These are phyloP conservation scores for Drosophila aldrichi DNA, from an alignment of 2,888 invertebrate species.

Conservation along the genomic window DNA sequence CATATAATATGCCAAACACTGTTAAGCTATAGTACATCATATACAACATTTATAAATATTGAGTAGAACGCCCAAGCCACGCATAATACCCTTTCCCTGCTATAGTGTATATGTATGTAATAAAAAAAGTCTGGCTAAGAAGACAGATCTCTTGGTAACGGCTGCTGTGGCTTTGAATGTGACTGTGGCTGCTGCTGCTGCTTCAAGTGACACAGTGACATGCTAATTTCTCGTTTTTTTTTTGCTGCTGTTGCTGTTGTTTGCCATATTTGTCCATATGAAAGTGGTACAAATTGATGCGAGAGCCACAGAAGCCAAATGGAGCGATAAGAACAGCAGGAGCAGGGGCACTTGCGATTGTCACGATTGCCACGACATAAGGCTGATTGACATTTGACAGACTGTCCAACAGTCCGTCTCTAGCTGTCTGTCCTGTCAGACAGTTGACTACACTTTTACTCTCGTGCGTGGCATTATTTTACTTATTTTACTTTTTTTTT, in stretches of 20 bases:
- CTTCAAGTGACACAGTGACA: slow-evolving; percentile 75
- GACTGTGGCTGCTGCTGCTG: slow-evolving; percentile 24
- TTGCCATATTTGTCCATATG: slow-evolving; percentile 74
- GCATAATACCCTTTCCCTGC: background rate
- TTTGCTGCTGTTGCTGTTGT: slow-evolving; percentile 21
- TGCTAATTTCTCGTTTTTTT: slow-evolving; percentile 77
- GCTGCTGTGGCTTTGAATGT: background rate
- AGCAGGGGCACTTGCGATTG: slow-evolving; percentile 12
- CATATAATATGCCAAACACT: background rate
- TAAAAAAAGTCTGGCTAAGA: slow-evolving; percentile 35
- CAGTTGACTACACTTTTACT: slow-evolving; percentile 72
- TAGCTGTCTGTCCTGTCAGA: slow-evolving; percentile 21
- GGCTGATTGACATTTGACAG: slow-evolving; percentile 82
- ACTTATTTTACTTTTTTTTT: no score
- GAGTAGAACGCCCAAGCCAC: background rate
- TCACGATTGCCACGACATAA: slow-evolving; percentile 65
- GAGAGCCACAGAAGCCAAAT: slow-evolving; percentile 36
- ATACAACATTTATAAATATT: background rate
- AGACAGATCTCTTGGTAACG: slow-evolving; percentile 40
- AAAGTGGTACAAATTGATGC: slow-evolving; percentile 74
- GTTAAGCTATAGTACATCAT: no score
- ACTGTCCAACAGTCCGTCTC: slow-evolving; percentile 39
- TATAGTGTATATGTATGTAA: background rate
- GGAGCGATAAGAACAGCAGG: slow-evolving; percentile 11
- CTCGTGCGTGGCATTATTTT: slow-evolving; percentile 61